Conservation (phyloP, 1,140 invertebrate species). For the Anastrepha obliqua region DNA sequence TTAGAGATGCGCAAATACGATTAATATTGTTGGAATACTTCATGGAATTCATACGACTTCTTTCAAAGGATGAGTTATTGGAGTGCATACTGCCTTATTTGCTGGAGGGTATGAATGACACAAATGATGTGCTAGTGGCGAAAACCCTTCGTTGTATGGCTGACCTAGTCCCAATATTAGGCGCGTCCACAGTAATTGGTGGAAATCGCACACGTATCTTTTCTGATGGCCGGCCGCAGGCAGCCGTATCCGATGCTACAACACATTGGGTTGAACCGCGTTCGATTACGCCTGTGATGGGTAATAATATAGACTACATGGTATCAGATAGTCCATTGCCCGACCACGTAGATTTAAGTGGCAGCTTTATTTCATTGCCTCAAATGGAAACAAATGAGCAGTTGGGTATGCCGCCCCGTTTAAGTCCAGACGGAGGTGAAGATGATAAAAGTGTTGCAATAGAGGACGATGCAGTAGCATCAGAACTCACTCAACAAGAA, state of each 20-base stretch:
- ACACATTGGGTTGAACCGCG: slow-evolving; percentile 66
- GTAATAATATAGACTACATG: slow-evolving; percentile 66
- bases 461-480: slow-evolving; percentile 60
- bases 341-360: slow-evolving; percentile 58
- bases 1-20: slow-evolving; percentile 85
- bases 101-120: slow-evolving; percentile 88
- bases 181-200: slow-evolving; percentile 85
- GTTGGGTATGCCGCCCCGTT: slow-evolving; percentile 80
- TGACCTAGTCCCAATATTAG: slow-evolving; percentile 87
- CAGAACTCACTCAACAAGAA: background rate
- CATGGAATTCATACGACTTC: slow-evolving; percentile 81
- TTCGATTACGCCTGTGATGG: slow-evolving; percentile 71
- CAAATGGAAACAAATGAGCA: slow-evolving; percentile 60
- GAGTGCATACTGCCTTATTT: slow-evolving; percentile 83
- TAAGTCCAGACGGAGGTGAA: slow-evolving; percentile 88
- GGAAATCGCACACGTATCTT: slow-evolving; percentile 87
- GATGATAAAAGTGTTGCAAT: slow-evolving; percentile 77
- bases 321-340: slow-evolving; percentile 68
- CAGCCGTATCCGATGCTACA: slow-evolving; percentile 61
- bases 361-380: slow-evolving; percentile 57
- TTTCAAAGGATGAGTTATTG: slow-evolving; percentile 82
- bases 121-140: slow-evolving; percentile 85
- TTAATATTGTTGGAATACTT: slow-evolving; percentile 83
- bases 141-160: slow-evolving; percentile 86
- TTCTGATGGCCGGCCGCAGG: slow-evolving; percentile 84